Evolutionary conservation across 2,888 invertebrate species (phyloP), one percentile per base, ranked within the genome.

Genomic region (Calliphora vomitoria): DNA sequence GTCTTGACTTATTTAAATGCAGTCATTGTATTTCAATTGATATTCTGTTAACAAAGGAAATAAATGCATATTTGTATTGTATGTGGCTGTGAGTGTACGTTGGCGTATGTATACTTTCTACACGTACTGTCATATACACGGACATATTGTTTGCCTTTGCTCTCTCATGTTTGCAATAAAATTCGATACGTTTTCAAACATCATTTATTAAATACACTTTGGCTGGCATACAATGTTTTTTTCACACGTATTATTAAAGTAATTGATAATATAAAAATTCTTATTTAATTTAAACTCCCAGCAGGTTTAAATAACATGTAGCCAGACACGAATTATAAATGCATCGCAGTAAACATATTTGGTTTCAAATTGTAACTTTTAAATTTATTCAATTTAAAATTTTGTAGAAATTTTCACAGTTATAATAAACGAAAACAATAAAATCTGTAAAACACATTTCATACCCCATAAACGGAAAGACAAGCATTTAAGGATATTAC

Each of bases 1-100:
- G 35, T 84, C 18, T 84, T 84, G 66, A 72, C 18, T 71, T n/a
- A 53, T 71, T 71, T 47, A 50, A 15, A 83, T 78, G 25, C 50
- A 55, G 35, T 58, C 66, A 74, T 79, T 84, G 79, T 84, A 66
- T 74, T 79, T 60, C 72, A 84, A 79, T 84, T 79, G 64, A 72
- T 66, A 74, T 58, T 47, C 55, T 20, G 8, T 68, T 58, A 47
- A 76, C 58, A 66, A 82, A 44, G 44, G 41, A 50, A 47, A 53
- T 25, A 66, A 64, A 64, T 41, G n/a, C 53, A 62, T n/a, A 53
- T 55, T 41, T 71, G 11, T n/a, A 18, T 62, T 47, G 38, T 41
- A 15, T 47, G 38, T 55, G 44, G 15, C 3, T 62, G 20, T 35
- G n/a, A 18, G n/a, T 8, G 53, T 13, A 53, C 4, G 44, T 13